A percentile compares a stretch with the other conserved stretches of the same genome.
Evolutionary conservation across 2,888 invertebrate genomes (phyloP).

Genomic region (Dascillus cervinus): DNA sequence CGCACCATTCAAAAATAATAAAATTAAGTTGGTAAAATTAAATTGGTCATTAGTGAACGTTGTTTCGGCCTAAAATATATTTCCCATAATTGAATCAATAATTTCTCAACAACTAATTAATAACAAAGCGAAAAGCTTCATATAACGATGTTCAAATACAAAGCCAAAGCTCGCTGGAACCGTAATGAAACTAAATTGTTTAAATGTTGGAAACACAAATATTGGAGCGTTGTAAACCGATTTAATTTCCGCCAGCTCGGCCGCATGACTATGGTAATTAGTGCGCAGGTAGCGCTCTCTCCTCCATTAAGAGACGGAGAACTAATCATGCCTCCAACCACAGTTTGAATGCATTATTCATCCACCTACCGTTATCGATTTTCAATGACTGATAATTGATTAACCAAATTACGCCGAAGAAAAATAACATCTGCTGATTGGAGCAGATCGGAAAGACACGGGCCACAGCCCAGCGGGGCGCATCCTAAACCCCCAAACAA

Average conservation of each 20-base stretch:
- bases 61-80: too few species aligned
- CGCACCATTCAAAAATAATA: too few species aligned
- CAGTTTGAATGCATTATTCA: slow-evolving; percentile 42
- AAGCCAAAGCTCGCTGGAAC: slow-evolving; percentile 1
- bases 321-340: slow-evolving; percentile 40
- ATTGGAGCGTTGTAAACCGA: slow-evolving; percentile 39
- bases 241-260: slow-evolving; percentile 39
- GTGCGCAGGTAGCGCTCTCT: slow-evolving; percentile 42
- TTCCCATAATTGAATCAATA: too few species aligned
- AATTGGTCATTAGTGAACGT: too few species aligned
- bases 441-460: slow-evolving; percentile 30
- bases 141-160: not conserved
- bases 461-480: slow-evolving; percentile 31
- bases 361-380: slow-evolving; percentile 33
- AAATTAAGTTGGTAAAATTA: too few species aligned
- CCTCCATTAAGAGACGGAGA: slow-evolving; percentile 33
- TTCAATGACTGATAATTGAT: too few species aligned
- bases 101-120: too few species aligned
- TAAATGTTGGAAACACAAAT: slow-evolving; percentile 41
- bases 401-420: too few species aligned
- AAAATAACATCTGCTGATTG: too few species aligned
- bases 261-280: slow-evolving; percentile 45
- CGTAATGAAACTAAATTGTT: slow-evolving; percentile 40
- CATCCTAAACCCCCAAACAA: slow-evolving; percentile 33
- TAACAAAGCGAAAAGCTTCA: too few species aligned